Percentiles rank a stretch among this genome's conserved stretches.
Evolutionary conservation across 1,140 invertebrate species (phyloP).

Genomic region (Stegodyphus mimosarum): DNA sequence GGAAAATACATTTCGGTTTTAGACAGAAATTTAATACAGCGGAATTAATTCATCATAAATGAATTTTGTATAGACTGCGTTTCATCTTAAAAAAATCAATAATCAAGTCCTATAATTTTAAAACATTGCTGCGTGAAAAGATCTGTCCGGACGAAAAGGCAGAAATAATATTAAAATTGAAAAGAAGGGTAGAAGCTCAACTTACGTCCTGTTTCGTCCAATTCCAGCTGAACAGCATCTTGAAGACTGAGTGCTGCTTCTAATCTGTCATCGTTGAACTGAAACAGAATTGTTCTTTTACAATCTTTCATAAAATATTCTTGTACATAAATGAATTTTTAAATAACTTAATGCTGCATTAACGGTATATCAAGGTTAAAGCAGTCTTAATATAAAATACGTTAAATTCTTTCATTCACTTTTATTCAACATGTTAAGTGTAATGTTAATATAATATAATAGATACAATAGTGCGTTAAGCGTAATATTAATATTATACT

Average conservation of each 20-base stretch:
- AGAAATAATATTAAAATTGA: too few species aligned
- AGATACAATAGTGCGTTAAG: too few species aligned
- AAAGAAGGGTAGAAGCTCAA: neutral
- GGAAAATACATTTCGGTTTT: neutral
- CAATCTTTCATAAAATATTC: too few species aligned
- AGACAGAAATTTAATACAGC: neutral
- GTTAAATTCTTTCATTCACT: too few species aligned
- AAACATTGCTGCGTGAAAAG: neutral
- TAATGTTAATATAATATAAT: too few species aligned
- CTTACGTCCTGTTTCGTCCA: neutral
- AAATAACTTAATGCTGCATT: too few species aligned
- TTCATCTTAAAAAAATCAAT: neutral
- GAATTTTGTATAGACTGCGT: neutral
- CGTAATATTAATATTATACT: too few species aligned
- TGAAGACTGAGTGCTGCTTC: neutral
- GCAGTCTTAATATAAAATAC: too few species aligned
- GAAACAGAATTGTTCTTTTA: neutral
- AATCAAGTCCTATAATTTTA: neutral
- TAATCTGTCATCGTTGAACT: neutral
- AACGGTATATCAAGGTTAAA: too few species aligned
- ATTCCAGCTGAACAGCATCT: neutral
- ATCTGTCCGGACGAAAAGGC: neutral
- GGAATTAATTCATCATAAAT: neutral
- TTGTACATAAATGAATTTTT: too few species aligned
- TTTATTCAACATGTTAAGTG: too few species aligned